These are phyloP conservation scores for Chrysomela aeneicollis DNA, from an alignment of 2,888 invertebrate genomes.

Conservation along the genomic window DNA sequence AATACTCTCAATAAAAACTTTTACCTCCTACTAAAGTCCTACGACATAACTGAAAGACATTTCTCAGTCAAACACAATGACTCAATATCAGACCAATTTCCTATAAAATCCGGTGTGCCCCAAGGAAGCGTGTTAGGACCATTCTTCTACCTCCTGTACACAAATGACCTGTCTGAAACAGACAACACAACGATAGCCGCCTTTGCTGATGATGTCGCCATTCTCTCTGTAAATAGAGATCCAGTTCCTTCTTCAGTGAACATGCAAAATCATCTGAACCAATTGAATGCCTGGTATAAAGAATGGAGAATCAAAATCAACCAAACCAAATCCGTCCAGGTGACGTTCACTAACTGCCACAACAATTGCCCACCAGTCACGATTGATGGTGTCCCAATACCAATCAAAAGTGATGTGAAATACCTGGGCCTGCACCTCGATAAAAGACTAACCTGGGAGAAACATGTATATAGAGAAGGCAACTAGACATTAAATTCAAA, in stretches of 20 bases:
- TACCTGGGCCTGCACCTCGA: neutral
- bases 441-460: neutral
- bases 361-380: constrained; percentile 13
- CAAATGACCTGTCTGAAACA: constrained; percentile 2
- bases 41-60: neutral
- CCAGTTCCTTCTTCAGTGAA: neutral
- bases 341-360: neutral
- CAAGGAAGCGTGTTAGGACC: neutral
- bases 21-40: neutral
- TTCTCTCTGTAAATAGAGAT: neutral
- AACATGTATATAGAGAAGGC: constrained; percentile 12
- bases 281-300: constrained; percentile 11
- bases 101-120: constrained; percentile 12
- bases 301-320: constrained; percentile 4
- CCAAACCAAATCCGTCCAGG: neutral
- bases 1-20: neutral
- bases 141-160: neutral
- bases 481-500: constrained; percentile 10
- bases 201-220: neutral
- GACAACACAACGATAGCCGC: constrained; percentile 9
- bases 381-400: constrained; percentile 3
- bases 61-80: neutral
- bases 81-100: too few relatives aligned
- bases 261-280: constrained; percentile 3
- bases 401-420: neutral